A percentile compares a stretch with the other conserved stretches of the same genome.
phyloP scores from a whole-genome alignment of 37 sponge, comb jelly and placozoan genomes.

The Spongilla lacustris region DNA sequence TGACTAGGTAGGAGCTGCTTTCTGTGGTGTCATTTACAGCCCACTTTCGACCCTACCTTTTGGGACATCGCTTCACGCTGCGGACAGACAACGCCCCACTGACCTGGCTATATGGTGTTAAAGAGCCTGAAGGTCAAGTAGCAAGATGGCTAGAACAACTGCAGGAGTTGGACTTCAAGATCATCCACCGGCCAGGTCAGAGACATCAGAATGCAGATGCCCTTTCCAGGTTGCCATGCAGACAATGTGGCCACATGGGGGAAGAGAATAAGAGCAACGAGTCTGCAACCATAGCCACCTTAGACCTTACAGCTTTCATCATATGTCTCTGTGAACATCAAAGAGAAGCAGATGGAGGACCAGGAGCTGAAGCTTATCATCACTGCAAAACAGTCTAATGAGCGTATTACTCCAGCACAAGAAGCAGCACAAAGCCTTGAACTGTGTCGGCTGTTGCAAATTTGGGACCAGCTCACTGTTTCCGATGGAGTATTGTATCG shows the following conservation, averaged over 20 bases:
- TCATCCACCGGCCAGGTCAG: constrained; percentile 13
- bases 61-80: neutral
- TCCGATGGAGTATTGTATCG: constrained; percentile 21
- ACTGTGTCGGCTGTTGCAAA: constrained; percentile 6
- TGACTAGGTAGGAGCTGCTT: no score
- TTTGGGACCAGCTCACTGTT: constrained; percentile 37
- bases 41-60: no score
- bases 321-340: no score
- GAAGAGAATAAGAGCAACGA: no score
- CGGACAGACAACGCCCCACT: constrained; percentile 16
- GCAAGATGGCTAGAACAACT: constrained; percentile 38
- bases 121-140: constrained; percentile 44
- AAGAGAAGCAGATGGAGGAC: no score
- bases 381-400: no score
- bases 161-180: constrained; percentile 25
- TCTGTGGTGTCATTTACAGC: no score
- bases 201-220: constrained; percentile 22
- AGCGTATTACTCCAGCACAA: no score
- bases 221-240: constrained; percentile 15
- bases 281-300: no score
- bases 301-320: no score
- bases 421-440: neutral
- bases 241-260: neutral
- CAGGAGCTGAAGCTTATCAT: no score
- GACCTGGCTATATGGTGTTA: constrained; percentile 32